Evolutionary conservation across 2,888 invertebrate species (phyloP), one percentile per base, ranked within the genome.

Genomic region (Drosophila lutescens): DNA sequence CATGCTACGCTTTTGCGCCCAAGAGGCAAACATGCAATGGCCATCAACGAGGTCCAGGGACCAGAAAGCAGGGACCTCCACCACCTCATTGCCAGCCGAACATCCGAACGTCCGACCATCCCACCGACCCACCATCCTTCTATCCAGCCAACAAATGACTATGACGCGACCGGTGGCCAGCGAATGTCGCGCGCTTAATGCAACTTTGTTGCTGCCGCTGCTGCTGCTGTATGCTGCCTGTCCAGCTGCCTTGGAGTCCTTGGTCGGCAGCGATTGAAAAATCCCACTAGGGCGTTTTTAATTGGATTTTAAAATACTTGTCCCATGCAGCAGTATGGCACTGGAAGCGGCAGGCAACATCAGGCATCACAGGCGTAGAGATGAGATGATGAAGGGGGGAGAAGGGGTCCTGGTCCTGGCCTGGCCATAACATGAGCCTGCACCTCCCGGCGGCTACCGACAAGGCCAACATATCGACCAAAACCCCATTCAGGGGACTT

Each of bases 241-340:
- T 38, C 32, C 54, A 20, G 20, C 38, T 65, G 40, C 41, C 53
- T 23, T 59, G 30, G 30, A 30, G 8, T 12, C 10, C 15, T 32
- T 41, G 57, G 57, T 56, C 56, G 71, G 84, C 88, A 88, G 84
- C 89, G 90, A 89, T 91, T 91, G 90, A 89, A 90, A 88, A 89
- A 82, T 89, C 89, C 89, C 89, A 86, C 83, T 85, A 83, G 90
- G 89, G 90, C 88, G 89, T 91, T 90, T 91, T 91, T 92, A 92
- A 92, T 92, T 92, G 91, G 92, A 92, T 92, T 92, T 92, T 91
- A 91, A 92, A 92, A 91, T 90, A 91, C 92, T 90, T 86, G 78
- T 81, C 77, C 78, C 85, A 86, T 88, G 72, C 89, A 86, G 76
- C 41, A 56, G 56, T 77, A 53, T 77, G 55, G 66, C 20, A 60